Percentiles rank a stretch among this genome's conserved stretches.
These are phyloP conservation scores for Oscheius sp. DNA, from an alignment of 2,888 invertebrate species.

Conservation along the genomic window DNA sequence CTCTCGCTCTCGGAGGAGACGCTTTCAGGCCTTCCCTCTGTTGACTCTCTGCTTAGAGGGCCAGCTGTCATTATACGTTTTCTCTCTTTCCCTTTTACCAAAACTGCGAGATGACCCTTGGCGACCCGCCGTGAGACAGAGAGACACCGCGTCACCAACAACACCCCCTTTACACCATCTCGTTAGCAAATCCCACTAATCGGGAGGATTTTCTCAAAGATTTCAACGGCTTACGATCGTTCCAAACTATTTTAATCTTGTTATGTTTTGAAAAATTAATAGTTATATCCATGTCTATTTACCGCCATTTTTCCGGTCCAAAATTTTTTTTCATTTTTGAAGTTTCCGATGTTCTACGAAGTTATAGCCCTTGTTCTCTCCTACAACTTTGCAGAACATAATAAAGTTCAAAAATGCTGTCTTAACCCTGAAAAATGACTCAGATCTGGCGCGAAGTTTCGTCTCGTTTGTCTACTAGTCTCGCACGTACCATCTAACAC, in stretches of 20 bases:
- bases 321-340: too few relatives aligned
- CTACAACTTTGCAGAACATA: too few relatives aligned
- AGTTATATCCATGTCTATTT: too few relatives aligned
- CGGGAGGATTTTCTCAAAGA: slow-evolving; percentile 21
- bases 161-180: background rate
- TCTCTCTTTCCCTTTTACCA: background rate
- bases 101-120: background rate
- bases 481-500: too few relatives aligned
- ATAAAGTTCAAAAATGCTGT: too few relatives aligned
- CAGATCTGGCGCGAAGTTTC: too few relatives aligned
- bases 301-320: too few relatives aligned
- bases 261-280: too few relatives aligned
- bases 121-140: background rate
- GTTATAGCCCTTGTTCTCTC: too few relatives aligned
- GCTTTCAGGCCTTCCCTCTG: slow-evolving; percentile 34
- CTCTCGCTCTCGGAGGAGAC: slow-evolving; percentile 15
- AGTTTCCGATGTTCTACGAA: too few relatives aligned
- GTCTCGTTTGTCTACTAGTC: too few relatives aligned
- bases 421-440: too few relatives aligned
- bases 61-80: slow-evolving; percentile 36
- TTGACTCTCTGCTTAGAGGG: slow-evolving; percentile 29
- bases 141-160: background rate
- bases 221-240: background rate
- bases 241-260: background rate
- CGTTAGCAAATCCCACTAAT: slow-evolving; percentile 12